These are phyloP conservation scores for Uromys caudimaculatus DNA, from an alignment of 2,797 vertebrate species.

Conservation along the genomic window DNA sequence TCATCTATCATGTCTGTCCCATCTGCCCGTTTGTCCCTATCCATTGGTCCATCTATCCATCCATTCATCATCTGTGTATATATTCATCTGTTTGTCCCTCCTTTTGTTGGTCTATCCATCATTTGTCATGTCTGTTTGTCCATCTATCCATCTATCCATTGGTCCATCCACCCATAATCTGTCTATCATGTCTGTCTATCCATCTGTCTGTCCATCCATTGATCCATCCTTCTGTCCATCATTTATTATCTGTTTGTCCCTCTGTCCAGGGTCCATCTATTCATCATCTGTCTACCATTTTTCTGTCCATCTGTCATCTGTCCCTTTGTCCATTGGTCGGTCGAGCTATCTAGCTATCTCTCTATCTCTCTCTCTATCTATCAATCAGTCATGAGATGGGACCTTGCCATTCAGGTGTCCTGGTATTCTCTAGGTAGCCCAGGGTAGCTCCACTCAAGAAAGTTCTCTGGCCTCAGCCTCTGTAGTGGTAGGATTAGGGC, in stretches of 20 bases:
- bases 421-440: neutral
- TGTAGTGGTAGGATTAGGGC: neutral
- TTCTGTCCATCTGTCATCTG: neutral
- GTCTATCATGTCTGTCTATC: neutral
- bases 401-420: neutral
- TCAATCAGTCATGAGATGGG: neutral
- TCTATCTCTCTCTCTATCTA: neutral
- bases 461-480: neutral
- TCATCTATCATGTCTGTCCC: no score
- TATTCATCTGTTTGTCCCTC: neutral
- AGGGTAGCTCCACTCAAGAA: neutral
- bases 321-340: rapidly evolving
- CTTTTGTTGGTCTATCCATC: neutral
- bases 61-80: no score
- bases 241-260: neutral
- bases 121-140: no score
- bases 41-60: neutral
- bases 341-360: neutral
- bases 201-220: neutral
- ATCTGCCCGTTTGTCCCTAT: no score
- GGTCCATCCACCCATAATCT: no score
- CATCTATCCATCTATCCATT: neutral
- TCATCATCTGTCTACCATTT: no score
- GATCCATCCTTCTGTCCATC: rapidly evolving
- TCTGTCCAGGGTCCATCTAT: neutral